Conservation (phyloP, 1,140 invertebrate species). For the Bacillus rossius region DNA sequence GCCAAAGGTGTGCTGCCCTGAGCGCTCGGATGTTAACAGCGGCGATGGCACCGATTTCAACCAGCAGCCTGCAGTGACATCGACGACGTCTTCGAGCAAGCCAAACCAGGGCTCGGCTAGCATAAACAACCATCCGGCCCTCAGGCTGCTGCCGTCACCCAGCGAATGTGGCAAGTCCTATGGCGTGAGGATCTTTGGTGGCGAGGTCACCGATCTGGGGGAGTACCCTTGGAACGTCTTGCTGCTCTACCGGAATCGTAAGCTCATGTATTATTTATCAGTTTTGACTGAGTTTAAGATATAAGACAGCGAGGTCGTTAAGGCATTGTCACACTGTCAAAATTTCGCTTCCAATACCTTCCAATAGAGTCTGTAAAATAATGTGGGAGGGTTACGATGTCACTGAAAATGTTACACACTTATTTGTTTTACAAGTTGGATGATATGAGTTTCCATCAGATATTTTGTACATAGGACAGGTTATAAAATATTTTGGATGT, state of each 20-base stretch:
- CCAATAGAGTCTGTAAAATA: no score
- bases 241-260: constrained; percentile 43
- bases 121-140: neutral
- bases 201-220: constrained; percentile 39
- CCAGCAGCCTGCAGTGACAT: no score
- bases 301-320: neutral
- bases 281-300: no score
- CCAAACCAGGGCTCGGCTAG: neutral
- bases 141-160: neutral
- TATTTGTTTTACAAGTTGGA: no score
- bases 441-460: no score
- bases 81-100: neutral
- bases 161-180: neutral
- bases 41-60: neutral
- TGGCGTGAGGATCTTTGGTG: constrained; percentile 34
- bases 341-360: no score
- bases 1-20: constrained; percentile 50
- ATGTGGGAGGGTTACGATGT: no score
- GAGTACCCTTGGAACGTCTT: constrained; percentile 50
- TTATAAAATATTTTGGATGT: no score
- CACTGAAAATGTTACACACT: no score
- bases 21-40: neutral
- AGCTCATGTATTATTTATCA: constrained; percentile 20
- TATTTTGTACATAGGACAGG: no score
- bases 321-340: neutral